Evolutionary conservation across 2,797 vertebrate genomes (phyloP), one percentile per base, ranked within the genome.

Genomic region (Moxostoma hubbsi): DNA sequence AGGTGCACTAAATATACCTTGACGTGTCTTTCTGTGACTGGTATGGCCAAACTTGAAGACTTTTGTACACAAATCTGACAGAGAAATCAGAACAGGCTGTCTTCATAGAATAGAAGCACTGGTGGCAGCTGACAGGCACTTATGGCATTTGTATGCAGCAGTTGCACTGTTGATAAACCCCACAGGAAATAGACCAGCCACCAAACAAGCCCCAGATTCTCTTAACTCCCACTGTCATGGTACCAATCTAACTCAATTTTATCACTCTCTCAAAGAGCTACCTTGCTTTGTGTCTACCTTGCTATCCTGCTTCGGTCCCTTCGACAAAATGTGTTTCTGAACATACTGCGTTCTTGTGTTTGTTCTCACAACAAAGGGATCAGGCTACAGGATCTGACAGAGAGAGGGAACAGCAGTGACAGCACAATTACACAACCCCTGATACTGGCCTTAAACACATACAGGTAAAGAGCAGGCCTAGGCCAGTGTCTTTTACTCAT

Each of bases 161-260:
- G 53, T 66, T 65, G 51, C 68, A 50, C 62, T 9, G 9, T 43
- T 51, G 77, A 71, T 58, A 73, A 79, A 79, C 69, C 77, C 77
- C 77, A 79, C 69, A 73, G 68, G 77, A 79, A 73, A 79, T 50
- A 79, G 77, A 79, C 43, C 51, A 73, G 77, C 61, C 61, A 64
- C 77, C 61, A 79, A 73, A 79, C 77, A 79, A 73, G 77, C 68
- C 69, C 16, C 69, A 57, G 68, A 79, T 50, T 79, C 77, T 79
- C 69, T 73, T 59, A 79, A 79, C 59, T 79, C 61, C 77, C 69
- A 73, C 53, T 73, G 77, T 73, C 77, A 79, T 72, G 77, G 77
- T 79, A 79, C 61, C 77, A 66, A 79, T 79, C 77, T 65, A 73
- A 73, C 69, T 79, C 77, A 73, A 73, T 79, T 73, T 79, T 65